Conservation (phyloP, 1,140 invertebrate genomes). For the Halictus rubicundus region DNA sequence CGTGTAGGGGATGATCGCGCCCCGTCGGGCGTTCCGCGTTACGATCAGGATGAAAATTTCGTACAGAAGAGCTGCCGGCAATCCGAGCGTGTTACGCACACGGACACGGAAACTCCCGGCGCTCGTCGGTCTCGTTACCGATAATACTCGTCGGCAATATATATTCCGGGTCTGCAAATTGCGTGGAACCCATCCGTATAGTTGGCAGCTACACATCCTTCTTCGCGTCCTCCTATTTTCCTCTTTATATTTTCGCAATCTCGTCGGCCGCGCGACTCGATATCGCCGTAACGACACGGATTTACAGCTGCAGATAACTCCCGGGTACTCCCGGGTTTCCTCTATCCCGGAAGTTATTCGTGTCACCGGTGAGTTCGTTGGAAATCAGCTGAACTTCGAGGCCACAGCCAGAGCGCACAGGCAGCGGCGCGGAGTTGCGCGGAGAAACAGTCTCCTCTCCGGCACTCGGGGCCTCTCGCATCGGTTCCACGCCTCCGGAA, state of each 20-base stretch:
- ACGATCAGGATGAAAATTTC: constrained; percentile 29
- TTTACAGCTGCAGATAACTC: constrained; percentile 58
- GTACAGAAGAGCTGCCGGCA: background rate
- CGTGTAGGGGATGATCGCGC: too few species aligned
- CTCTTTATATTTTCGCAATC: constrained; percentile 36
- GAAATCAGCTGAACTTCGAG: constrained; percentile 53
- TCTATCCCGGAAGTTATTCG: constrained; percentile 53
- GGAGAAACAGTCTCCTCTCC: constrained; percentile 1
- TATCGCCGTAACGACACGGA: constrained; percentile 51
- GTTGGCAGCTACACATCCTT: background rate
- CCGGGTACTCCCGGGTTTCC: background rate
- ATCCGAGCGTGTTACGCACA: background rate
- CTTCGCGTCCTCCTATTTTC: constrained; percentile 1
- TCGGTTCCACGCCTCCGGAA: constrained; percentile 50
- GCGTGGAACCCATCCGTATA: background rate
- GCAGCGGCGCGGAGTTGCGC: constrained; percentile 4
- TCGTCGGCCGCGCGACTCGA: background rate
- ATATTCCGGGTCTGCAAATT: constrained; percentile 4
- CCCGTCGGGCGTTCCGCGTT: background rate
- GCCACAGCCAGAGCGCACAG: constrained; percentile 6
- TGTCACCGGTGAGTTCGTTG: constrained; percentile 45
- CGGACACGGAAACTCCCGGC: background rate
- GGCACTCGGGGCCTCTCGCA: constrained; percentile 20
- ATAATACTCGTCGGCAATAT: constrained; percentile 9
- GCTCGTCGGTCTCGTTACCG: constrained; percentile 25